Evolutionary conservation across 1,140 invertebrate genomes (phyloP).

Genomic region (Saccostrea cuccullata): DNA sequence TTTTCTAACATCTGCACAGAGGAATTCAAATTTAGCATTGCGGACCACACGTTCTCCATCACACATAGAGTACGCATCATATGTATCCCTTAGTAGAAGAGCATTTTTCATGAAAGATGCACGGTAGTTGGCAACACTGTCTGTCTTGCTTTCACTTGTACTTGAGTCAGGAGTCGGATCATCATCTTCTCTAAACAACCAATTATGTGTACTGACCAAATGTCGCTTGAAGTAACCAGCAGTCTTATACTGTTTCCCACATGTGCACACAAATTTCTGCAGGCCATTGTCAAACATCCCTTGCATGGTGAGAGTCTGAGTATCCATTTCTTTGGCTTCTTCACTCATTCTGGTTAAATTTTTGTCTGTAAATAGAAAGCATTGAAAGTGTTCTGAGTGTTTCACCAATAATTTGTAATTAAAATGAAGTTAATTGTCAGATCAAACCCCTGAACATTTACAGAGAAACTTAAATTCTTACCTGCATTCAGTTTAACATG

Average conservation of each 20-base stretch:
- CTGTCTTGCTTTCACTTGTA: background rate
- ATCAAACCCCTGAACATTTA: background rate
- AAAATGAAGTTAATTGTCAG: background rate
- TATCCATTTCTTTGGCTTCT: too few species aligned
- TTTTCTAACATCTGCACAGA: too few species aligned
- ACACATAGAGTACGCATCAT: too few species aligned
- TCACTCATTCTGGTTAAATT: background rate
- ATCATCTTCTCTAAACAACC: background rate
- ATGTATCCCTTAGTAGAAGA: constrained; percentile 41
- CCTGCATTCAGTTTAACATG: background rate
- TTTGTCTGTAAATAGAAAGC: background rate
- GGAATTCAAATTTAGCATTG: too few species aligned
- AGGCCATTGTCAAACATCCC: too few species aligned
- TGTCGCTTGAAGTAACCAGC: background rate
- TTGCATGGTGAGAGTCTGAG: too few species aligned
- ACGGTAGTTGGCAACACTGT: constrained; percentile 39
- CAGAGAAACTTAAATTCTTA: background rate
- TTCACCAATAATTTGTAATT: background rate
- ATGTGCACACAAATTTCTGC: background rate
- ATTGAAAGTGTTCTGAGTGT: background rate
- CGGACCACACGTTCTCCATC: too few species aligned
- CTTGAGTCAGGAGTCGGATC: background rate
- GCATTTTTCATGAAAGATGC: constrained; percentile 52
- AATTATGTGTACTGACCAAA: constrained; percentile 30
- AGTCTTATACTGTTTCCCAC: constrained; percentile 41